Percentiles rank a stretch among this genome's conserved stretches.
Conservation (phyloP, 2,888 invertebrate species). For the Adela reaumurella region DNA sequence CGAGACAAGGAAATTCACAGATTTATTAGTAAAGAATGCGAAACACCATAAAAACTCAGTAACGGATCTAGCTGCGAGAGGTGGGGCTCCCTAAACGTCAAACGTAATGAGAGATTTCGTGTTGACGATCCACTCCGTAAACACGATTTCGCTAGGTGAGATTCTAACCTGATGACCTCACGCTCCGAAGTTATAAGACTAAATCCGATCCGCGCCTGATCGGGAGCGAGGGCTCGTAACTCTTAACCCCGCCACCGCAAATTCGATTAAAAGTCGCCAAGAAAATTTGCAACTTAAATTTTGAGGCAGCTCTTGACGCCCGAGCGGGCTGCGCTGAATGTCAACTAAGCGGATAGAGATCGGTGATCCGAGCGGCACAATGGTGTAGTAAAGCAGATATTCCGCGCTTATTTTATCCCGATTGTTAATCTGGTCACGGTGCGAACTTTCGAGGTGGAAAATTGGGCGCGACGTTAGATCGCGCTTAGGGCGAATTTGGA, state of each 20-base stretch:
- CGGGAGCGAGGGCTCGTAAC: background rate
- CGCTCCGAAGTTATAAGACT: too few species aligned
- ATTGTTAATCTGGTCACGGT: constrained; percentile 51
- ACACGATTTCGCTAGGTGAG: too few species aligned
- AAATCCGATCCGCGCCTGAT: too few species aligned
- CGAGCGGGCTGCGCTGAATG: background rate
- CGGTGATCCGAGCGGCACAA: constrained; percentile 20
- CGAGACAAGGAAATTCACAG: too few species aligned
- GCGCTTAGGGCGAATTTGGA: background rate
- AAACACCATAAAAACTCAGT: too few species aligned
- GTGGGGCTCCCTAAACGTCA: too few species aligned
- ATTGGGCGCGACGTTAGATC: constrained; percentile 24
- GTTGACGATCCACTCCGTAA: too few species aligned
- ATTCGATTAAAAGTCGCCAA: background rate
- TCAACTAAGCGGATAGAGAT: background rate
- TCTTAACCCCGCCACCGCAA: background rate
- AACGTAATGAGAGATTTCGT: too few species aligned
- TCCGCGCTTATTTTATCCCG: constrained; percentile 42
- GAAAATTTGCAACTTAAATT: background rate
- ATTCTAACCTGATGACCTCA: too few species aligned
- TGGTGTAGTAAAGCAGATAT: constrained; percentile 38
- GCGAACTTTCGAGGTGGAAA: constrained; percentile 43
- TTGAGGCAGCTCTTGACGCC: background rate
- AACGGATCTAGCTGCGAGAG: too few species aligned
- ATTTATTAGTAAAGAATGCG: too few species aligned